These are phyloP conservation scores for Polymixis lichenea DNA, from an alignment of 2,888 invertebrate species.

Conservation along the genomic window DNA sequence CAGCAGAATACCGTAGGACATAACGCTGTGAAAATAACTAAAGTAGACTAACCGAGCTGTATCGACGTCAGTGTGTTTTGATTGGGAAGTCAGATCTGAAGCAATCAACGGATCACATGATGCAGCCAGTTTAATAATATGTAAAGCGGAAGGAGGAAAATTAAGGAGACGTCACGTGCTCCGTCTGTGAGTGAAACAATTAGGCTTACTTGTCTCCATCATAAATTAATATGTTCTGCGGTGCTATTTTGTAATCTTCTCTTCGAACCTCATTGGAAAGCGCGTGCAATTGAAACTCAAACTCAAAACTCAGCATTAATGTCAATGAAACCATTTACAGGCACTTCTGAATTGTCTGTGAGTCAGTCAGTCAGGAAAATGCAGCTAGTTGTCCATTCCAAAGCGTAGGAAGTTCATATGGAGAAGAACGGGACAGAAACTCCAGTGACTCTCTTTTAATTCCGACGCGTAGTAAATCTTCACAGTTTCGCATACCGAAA, in stretches of 20 bases:
- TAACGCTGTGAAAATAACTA: too few relatives aligned
- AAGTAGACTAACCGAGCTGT: too few relatives aligned
- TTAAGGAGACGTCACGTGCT: slow-evolving; percentile 59
- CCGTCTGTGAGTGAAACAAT: slow-evolving; percentile 40
- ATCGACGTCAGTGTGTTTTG: too few relatives aligned
- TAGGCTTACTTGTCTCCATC: slow-evolving; percentile 24
- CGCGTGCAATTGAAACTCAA: background rate
- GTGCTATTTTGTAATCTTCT: background rate
- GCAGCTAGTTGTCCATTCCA: background rate
- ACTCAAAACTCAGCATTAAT: background rate
- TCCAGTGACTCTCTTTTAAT: too few relatives aligned
- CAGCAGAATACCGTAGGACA: too few relatives aligned
- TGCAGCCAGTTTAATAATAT: slow-evolving; percentile 55
- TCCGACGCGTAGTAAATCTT: too few relatives aligned
- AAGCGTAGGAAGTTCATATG: background rate
- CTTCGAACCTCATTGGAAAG: background rate
- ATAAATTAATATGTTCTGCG: background rate
- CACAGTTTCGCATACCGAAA: background rate
- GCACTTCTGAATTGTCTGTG: background rate
- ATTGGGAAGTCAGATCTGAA: slow-evolving; percentile 48
- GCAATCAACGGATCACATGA: slow-evolving; percentile 58
- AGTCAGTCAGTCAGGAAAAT: background rate
- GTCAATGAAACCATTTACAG: background rate
- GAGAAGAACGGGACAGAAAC: background rate
- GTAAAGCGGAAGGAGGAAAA: slow-evolving; percentile 55